phyloP scores from a whole-genome alignment of 2,888 invertebrate species.

The Lithophane ornitopus region DNA sequence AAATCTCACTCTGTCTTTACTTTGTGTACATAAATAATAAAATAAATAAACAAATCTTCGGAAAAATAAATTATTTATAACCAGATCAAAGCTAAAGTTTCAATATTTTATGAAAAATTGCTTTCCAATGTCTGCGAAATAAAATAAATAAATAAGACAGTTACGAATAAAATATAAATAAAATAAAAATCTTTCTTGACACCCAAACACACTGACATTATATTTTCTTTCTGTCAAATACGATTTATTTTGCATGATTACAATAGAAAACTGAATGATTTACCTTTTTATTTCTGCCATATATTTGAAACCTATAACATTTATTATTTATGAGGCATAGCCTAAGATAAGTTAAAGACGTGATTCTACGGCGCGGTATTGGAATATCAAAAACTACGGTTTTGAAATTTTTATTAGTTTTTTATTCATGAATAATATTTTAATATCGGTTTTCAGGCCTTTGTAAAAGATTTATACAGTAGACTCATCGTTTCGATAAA shows the following conservation, averaged over 20 bases:
- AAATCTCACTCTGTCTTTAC: too few species aligned
- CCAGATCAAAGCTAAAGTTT: conserved; percentile 30
- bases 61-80: conserved; percentile 8
- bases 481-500: conserved; percentile 6
- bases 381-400: conserved; percentile 23
- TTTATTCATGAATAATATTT: conserved; percentile 32
- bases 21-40: too few species aligned
- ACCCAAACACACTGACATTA: conserved; percentile 20
- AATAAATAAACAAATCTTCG: neutral
- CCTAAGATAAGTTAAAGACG: conserved; percentile 16
- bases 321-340: conserved; percentile 36
- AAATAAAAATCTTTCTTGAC: neutral
- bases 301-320: conserved; percentile 11
- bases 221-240: conserved; percentile 34
- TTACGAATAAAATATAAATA: conserved; percentile 14
- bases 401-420: conserved; percentile 18
- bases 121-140: neutral
- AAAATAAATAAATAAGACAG: neutral
- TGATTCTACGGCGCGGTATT: conserved; percentile 29
- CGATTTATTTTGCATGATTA: conserved; percentile 38
- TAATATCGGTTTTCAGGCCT: conserved; percentile 11
- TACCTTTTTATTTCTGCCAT: conserved; percentile 27
- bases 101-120: conserved; percentile 37
- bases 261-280: conserved; percentile 30
- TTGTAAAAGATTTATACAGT: neutral